A percentile compares a stretch with the other conserved stretches of the same genome.
phyloP scores from a whole-genome alignment of 92 coral and sea anemone species.

The Muricea muricata region DNA sequence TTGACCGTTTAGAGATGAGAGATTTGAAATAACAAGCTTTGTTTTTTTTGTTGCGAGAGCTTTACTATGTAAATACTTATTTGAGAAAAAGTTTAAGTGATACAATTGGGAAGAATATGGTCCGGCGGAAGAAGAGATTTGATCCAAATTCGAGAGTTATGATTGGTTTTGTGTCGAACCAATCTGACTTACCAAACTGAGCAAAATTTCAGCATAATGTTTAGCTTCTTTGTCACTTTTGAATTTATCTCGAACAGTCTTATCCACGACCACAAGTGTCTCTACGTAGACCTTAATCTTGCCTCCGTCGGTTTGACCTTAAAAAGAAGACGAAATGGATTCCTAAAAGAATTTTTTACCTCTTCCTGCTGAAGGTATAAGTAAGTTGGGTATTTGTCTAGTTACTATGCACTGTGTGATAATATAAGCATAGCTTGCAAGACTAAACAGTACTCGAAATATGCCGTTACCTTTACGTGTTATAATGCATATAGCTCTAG shows the following conservation, averaged over 20 bases:
- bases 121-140: no score
- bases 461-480: constrained; percentile 77
- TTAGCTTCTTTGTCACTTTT: constrained; percentile 70
- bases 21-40: no score
- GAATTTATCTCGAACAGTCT: constrained; percentile 74
- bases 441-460: neutral
- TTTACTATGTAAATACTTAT: no score
- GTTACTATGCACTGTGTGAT: neutral
- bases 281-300: constrained; percentile 62
- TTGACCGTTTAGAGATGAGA: no score
- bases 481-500: constrained; percentile 41
- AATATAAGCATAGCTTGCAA: neutral
- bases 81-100: no score
- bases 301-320: neutral
- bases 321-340: neutral
- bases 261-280: constrained; percentile 86
- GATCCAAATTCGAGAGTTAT: no score
- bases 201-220: constrained; percentile 75
- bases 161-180: neutral
- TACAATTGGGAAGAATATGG: no score
- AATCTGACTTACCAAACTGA: constrained; percentile 81
- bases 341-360: no score
- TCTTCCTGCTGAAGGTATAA: no score
- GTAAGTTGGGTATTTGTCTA: no score
- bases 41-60: no score